phyloP scores from a whole-genome alignment of 2,113 vertebrate species.

The Burhinus bistriatus region DNA sequence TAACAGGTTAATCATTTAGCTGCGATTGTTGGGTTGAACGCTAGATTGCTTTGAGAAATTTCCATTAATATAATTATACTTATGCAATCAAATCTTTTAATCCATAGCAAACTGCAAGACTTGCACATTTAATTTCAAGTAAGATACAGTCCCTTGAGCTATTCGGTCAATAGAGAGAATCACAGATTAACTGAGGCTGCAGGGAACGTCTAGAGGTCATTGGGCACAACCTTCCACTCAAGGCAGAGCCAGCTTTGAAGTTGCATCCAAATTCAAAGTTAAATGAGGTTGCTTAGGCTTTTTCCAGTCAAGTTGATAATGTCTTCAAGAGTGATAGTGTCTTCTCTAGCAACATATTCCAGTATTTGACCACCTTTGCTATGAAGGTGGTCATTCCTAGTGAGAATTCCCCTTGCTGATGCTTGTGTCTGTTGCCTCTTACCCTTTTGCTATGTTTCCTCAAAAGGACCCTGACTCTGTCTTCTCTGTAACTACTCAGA shows the following conservation, averaged over 20 bases:
- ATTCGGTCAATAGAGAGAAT: neutral
- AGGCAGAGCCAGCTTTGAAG: neutral
- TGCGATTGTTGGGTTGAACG: neutral
- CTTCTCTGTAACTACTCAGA: neutral
- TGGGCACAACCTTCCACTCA: neutral
- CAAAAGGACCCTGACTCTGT: neutral
- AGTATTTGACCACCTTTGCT: neutral
- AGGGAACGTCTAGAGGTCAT: neutral
- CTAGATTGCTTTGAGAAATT: constrained; percentile 24
- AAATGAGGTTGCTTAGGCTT: neutral
- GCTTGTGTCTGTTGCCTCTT: neutral
- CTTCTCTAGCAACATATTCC: neutral
- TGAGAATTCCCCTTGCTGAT: neutral
- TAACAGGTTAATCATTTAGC: constrained; percentile 29
- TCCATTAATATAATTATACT: neutral
- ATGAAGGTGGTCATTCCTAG: neutral
- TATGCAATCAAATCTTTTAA: neutral
- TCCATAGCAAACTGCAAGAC: neutral
- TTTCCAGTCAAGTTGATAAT: neutral
- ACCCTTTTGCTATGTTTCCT: neutral
- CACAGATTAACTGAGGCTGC: neutral
- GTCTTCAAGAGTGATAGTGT: neutral
- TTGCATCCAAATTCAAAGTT: neutral
- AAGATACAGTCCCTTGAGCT: neutral
- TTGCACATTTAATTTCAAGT: neutral